These are phyloP conservation scores for Syngnathus floridae DNA, from an alignment of 2,113 vertebrate species.

Conservation along the genomic window DNA sequence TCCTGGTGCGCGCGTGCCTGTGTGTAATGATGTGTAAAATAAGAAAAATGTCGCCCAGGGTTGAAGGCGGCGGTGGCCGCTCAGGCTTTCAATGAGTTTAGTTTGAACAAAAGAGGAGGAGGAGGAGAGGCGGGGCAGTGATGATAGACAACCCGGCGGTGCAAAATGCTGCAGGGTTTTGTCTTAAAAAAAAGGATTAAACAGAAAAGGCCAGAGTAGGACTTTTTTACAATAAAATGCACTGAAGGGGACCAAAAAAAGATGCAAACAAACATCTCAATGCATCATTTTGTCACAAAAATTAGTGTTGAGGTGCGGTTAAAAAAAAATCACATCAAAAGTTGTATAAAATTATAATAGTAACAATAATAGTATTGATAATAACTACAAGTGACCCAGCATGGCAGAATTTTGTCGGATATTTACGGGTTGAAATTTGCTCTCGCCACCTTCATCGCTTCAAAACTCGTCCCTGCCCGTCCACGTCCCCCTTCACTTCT, in stretches of 20 bases:
- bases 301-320: neutral
- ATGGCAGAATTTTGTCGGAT: too few species aligned
- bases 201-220: neutral
- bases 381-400: too few species aligned
- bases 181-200: slow-evolving; percentile 8
- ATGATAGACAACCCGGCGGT: slow-evolving; percentile 32
- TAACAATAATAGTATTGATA: too few species aligned
- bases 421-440: too few species aligned
- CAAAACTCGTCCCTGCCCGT: too few species aligned
- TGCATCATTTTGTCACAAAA: neutral
- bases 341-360: too few species aligned
- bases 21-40: slow-evolving; percentile 72
- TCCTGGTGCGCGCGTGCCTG: slow-evolving; percentile 19
- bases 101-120: slow-evolving; percentile 29
- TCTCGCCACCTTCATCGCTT: too few species aligned
- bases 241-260: too few species aligned
- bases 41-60: slow-evolving; percentile 59
- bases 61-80: slow-evolving; percentile 21
- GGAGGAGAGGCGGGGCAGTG: slow-evolving; percentile 13
- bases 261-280: neutral
- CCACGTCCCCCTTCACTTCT: neutral
- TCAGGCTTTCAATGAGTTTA: slow-evolving; percentile 51
- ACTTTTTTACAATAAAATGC: too few species aligned
- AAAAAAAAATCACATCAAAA: too few species aligned
- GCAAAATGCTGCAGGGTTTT: neutral